A percentile compares a stretch with the other conserved stretches of the same genome.
Evolutionary conservation across 1,140 invertebrate genomes (phyloP).

Genomic region (Berghia stephanieae): DNA sequence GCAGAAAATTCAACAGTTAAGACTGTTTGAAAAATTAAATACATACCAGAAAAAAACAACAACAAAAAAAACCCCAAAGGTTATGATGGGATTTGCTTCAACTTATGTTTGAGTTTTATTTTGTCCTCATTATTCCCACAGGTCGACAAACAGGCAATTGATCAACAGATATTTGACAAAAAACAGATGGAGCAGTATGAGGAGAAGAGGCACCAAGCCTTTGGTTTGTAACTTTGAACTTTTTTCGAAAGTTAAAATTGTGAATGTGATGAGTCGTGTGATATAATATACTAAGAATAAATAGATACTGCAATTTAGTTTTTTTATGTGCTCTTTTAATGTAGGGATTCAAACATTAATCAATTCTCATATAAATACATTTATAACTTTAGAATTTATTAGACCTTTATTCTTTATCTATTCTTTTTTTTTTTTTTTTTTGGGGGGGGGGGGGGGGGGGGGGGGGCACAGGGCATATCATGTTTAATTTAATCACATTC

Average conservation of each 20-base stretch:
- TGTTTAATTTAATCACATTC: no score
- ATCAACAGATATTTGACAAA: conserved; percentile 82
- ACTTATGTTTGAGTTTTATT: background rate
- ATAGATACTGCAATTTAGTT: background rate
- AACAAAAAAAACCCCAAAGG: background rate
- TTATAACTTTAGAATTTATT: background rate
- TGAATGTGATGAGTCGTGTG: background rate
- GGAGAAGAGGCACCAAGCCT: conserved; percentile 72
- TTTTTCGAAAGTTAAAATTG: background rate
- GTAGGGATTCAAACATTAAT: background rate
- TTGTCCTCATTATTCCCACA: conserved; percentile 54
- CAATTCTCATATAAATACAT: background rate
- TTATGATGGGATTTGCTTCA: background rate
- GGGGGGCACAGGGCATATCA: no score
- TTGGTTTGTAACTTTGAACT: conserved; percentile 54
- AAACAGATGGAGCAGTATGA: conserved; percentile 72
- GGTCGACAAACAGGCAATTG: conserved; percentile 80
- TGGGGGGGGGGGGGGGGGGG: no score
- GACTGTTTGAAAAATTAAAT: background rate
- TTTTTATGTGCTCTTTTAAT: background rate
- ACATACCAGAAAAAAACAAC: background rate
- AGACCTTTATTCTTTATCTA: no score
- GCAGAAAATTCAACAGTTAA: background rate
- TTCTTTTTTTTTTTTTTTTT: no score
- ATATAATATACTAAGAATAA: background rate